phyloP scores from a whole-genome alignment of 2,888 invertebrate genomes.

The Morpho helenor region DNA sequence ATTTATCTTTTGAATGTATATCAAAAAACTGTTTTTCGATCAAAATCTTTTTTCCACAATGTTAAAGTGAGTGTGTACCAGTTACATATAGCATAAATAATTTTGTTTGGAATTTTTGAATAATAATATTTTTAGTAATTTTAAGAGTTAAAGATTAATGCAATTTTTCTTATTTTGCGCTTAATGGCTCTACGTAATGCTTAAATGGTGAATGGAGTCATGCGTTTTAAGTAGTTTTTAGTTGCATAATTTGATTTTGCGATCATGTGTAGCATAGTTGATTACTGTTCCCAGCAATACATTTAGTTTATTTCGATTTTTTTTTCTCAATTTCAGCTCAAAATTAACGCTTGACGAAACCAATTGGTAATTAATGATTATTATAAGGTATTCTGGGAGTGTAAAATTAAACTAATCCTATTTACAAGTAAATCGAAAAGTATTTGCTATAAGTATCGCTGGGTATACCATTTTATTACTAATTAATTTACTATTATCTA shows the following conservation, averaged over 20 bases:
- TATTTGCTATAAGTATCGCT: constrained; percentile 17
- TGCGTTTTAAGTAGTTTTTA: constrained; percentile 39
- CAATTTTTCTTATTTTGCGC: constrained; percentile 26
- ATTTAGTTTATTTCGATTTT: constrained; percentile 11
- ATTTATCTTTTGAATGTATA: no score
- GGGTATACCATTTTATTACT: constrained; percentile 28
- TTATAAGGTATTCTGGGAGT: constrained; percentile 1
- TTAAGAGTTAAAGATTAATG: no score
- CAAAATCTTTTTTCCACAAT: no score
- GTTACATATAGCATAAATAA: no score
- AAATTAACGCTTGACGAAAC: constrained; percentile 12
- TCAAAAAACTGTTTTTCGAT: no score
- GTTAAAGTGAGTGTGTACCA: no score
- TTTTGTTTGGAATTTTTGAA: no score
- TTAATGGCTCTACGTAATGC: constrained; percentile 48
- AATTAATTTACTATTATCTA: constrained; percentile 27
- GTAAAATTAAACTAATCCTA: not conserved
- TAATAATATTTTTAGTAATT: no score
- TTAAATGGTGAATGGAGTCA: constrained; percentile 57
- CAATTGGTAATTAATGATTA: constrained; percentile 7
- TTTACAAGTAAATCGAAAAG: constrained; percentile 2
- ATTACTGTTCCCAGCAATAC: constrained; percentile 18
- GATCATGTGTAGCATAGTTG: constrained; percentile 28
- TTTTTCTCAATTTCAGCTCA: constrained; percentile 14
- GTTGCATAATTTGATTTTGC: constrained; percentile 43